Evolutionary conservation across 2,888 invertebrate genomes (phyloP).

Genomic region (Cerceris rybyensis): DNA sequence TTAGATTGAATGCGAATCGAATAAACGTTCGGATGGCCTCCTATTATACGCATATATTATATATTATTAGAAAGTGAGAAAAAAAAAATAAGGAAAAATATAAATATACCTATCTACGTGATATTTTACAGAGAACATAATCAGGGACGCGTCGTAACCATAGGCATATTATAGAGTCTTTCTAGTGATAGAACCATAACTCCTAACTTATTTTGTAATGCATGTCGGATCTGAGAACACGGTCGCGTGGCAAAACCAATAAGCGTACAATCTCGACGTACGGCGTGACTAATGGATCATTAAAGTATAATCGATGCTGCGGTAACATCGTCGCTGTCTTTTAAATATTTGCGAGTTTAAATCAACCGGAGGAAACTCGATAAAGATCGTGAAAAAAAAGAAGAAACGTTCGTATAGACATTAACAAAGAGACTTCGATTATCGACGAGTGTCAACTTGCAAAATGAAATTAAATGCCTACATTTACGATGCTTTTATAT

Average conservation of each 20-base stretch:
- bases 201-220: conserved; percentile 64
- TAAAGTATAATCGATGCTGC: conserved; percentile 15
- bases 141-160: conserved; percentile 76
- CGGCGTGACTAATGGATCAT: conserved; percentile 30
- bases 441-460: neutral
- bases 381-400: neutral
- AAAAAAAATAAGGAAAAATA: conserved; percentile 38
- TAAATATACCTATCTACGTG: conserved; percentile 72
- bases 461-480: neutral
- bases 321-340: neutral
- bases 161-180: conserved; percentile 57
- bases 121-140: conserved; percentile 79
- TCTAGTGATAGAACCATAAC: conserved; percentile 60
- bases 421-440: neutral
- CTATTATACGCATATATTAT: conserved; percentile 46
- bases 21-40: conserved; percentile 50
- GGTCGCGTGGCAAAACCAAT: conserved; percentile 43
- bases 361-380: neutral
- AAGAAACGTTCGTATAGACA: neutral
- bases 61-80: conserved; percentile 52
- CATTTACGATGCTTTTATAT: neutral
- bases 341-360: neutral
- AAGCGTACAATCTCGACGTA: conserved; percentile 65
- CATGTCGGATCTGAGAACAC: conserved; percentile 48
- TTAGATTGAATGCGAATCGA: conserved; percentile 19